A percentile compares a stretch with the other conserved stretches of the same genome.
Evolutionary conservation across 2,888 invertebrate genomes (phyloP).

Genomic region (Antitype chi): DNA sequence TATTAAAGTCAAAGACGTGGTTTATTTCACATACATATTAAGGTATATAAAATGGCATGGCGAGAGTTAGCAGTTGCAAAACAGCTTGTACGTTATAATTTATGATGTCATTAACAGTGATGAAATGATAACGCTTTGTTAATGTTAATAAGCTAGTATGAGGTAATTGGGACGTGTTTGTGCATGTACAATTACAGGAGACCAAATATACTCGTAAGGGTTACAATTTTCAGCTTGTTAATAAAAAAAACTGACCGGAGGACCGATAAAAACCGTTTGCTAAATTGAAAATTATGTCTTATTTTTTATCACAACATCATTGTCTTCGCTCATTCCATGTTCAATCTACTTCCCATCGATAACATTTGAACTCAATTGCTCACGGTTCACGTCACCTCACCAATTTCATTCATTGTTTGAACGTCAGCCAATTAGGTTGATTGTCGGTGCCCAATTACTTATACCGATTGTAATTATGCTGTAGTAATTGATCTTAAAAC

Average conservation of each 20-base stretch:
- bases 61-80: constrained; percentile 47
- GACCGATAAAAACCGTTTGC: not conserved
- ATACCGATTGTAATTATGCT: constrained; percentile 32
- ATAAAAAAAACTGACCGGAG: no score
- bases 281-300: constrained; percentile 49
- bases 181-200: not conserved
- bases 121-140: constrained; percentile 60
- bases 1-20: constrained; percentile 52
- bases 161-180: constrained; percentile 30
- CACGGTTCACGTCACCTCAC: constrained; percentile 53
- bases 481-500: constrained; percentile 21
- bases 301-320: constrained; percentile 34
- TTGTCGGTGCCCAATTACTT: constrained; percentile 54
- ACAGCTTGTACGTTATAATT: constrained; percentile 65
- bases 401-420: constrained; percentile 64
- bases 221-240: constrained; percentile 3
- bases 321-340: constrained; percentile 20
- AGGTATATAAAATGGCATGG: constrained; percentile 60
- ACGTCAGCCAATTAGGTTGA: constrained; percentile 58
- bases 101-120: constrained; percentile 60
- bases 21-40: constrained; percentile 66
- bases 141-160: constrained; percentile 48
- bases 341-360: constrained; percentile 61
- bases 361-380: constrained; percentile 65
- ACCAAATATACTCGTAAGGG: not conserved